Conservation (phyloP, 1,140 invertebrate genomes). For the Heterodera schachtii region DNA sequence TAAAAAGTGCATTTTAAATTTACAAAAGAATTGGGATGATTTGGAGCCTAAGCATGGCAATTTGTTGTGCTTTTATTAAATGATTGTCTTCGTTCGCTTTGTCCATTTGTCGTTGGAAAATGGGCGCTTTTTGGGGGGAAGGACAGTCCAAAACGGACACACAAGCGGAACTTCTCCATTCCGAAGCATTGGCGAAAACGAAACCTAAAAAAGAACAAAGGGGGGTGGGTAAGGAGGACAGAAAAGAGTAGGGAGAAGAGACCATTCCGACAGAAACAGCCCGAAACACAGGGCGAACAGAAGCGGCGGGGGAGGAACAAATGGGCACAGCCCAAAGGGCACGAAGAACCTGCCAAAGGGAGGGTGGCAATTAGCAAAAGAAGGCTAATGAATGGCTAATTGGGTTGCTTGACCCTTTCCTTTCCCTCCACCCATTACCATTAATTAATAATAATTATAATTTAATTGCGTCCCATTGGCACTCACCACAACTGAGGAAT, state of each 20-base stretch:
- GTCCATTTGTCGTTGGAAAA: not conserved
- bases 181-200: conserved; percentile 37
- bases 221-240: not conserved
- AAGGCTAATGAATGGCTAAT: no score
- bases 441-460: no score
- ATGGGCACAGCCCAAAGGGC: conserved; percentile 43
- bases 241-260: not conserved
- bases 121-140: not conserved
- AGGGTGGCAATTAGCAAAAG: no score
- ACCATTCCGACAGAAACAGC: conserved; percentile 47
- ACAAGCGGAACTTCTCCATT: conserved; percentile 34
- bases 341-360: conserved; percentile 30
- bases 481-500: conserved; percentile 21
- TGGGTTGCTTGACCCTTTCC: no score
- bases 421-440: no score
- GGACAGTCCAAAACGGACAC: conserved; percentile 19
- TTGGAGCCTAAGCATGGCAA: no score
- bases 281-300: conserved; percentile 41
- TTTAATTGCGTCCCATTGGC: no score
- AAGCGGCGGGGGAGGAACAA: not conserved
- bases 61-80: not conserved
- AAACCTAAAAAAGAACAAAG: conserved; percentile 22
- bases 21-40: no score
- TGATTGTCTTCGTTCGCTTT: not conserved
- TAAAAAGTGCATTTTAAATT: no score